phyloP scores from a whole-genome alignment of 2,113 vertebrate genomes.

The Dermatemys mawii region DNA sequence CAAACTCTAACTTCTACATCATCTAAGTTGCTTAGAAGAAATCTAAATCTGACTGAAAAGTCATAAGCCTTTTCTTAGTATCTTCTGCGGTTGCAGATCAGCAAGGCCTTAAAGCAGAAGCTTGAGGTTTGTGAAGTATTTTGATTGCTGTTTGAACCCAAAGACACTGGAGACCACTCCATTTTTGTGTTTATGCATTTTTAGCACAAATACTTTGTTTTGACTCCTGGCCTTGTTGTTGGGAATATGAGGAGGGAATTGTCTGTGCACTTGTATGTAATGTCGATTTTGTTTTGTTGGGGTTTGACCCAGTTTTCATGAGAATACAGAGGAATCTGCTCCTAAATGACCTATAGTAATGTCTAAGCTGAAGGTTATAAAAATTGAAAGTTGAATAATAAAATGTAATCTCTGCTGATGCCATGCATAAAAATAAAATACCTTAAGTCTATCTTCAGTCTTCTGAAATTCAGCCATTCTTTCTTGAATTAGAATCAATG shows the following conservation, averaged over 20 bases:
- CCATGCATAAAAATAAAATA: neutral
- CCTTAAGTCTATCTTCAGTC: neutral
- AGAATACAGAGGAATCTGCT: conserved; percentile 14
- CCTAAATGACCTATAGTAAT: conserved; percentile 22
- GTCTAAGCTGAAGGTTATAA: conserved; percentile 10
- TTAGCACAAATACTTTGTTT: neutral
- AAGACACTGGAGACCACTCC: neutral
- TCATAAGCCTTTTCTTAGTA: neutral
- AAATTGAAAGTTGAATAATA: neutral
- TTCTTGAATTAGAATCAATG: neutral
- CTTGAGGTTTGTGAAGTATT: neutral
- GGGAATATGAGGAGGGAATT: neutral
- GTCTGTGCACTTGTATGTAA: neutral
- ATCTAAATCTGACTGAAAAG: neutral
- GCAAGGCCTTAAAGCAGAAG: neutral
- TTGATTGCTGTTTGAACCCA: neutral
- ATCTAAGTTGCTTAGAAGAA: neutral
- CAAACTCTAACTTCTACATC: neutral
- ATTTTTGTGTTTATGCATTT: neutral
- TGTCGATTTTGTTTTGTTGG: neutral
- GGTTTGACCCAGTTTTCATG: conserved; percentile 45
- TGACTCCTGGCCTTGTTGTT: neutral
- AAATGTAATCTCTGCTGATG: accelerated
- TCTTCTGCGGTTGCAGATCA: neutral
- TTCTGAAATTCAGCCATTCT: neutral